A percentile compares a stretch with the other conserved stretches of the same genome.
Evolutionary conservation across 2,113 vertebrate species (phyloP).

Genomic region (Cepphus grylle): DNA sequence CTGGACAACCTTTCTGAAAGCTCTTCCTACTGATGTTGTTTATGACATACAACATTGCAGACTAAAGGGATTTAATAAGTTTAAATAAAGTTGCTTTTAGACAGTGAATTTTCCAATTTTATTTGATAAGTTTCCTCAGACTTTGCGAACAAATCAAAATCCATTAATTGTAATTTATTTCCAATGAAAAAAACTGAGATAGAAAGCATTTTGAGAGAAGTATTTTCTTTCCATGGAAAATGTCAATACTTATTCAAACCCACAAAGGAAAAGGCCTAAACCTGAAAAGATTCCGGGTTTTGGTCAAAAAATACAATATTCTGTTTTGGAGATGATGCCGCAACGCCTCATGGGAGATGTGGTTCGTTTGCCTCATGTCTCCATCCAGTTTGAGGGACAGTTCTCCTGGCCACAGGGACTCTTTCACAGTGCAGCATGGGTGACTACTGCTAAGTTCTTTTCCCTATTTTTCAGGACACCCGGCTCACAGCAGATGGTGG

Average conservation of each 20-base stretch:
- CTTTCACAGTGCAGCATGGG: not conserved
- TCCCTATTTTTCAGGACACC: not conserved
- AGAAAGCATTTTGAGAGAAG: not conserved
- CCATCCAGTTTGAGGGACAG: not conserved
- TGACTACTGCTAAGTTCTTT: not conserved
- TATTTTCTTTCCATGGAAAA: not conserved
- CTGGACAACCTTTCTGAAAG: not conserved
- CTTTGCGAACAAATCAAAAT: not conserved
- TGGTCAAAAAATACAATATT: not conserved
- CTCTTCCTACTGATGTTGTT: not conserved
- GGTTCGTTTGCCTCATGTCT: not conserved
- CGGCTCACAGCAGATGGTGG: not conserved
- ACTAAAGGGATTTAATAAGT: not conserved
- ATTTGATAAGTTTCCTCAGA: not conserved
- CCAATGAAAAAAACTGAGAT: not conserved
- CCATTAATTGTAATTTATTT: not conserved
- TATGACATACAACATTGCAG: not conserved
- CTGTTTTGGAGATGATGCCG: not conserved
- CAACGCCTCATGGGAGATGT: not conserved
- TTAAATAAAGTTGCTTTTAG: not conserved
- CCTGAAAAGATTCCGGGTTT: not conserved
- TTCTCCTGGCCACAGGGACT: not conserved
- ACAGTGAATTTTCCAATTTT: not conserved
- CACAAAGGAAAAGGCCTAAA: not conserved
- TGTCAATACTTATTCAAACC: not conserved